Base-by-base conservation (phyloP, 2,113 vertebrate species). In the Todiramphus saurophagus region DNA sequence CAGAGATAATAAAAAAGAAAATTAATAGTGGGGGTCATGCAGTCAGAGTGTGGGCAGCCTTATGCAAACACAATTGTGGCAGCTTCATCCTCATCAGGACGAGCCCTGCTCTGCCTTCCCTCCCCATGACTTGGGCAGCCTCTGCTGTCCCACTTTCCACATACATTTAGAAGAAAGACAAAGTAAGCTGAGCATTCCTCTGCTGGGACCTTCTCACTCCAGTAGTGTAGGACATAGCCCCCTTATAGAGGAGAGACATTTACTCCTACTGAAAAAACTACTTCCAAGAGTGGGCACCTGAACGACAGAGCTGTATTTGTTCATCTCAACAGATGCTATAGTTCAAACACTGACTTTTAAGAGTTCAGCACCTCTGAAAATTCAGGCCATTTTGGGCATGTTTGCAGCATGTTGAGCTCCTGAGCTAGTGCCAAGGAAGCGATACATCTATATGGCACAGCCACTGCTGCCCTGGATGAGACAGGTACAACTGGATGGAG, bases 1-100 rank as follows among this genome's bases (percentile, higher is more conserved):
- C 23, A 58, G 56, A 67, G 27, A 15, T 39, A 7, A 41, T 63
- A 44, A 62, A 17, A 33, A 7, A 37, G 5, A 12, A 21, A 23
- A 67, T 15, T 5, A 60, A 55, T 10, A 68, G 43, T 2, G 14
- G 2, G 6, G 9, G 41, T 63, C 25, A 43, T 25, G 30, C 39
- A 62, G 35, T 3, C 8, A 5, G 35, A 7, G 12, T n/a, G 41
- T 3, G 6, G 35, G 39, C 31, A 77, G 39, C 6, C 25, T 66
- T 2, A 2, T 3, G 7, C 16, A 66, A 62, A 82, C 11, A 55
- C 87, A 62, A 30, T 11, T 1, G 2, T 0, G 0, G 20, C 7
- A 60, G 25, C 30, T n/a, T 56, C 60, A 58, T 37, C 25, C 31
- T 24, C 3, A 2, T 39, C 31, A 60, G 69, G 25, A 90, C 23